Evolutionary conservation across 2,888 invertebrate genomes (phyloP), one percentile per base, ranked within the genome.

Genomic region (Spisula solida): DNA sequence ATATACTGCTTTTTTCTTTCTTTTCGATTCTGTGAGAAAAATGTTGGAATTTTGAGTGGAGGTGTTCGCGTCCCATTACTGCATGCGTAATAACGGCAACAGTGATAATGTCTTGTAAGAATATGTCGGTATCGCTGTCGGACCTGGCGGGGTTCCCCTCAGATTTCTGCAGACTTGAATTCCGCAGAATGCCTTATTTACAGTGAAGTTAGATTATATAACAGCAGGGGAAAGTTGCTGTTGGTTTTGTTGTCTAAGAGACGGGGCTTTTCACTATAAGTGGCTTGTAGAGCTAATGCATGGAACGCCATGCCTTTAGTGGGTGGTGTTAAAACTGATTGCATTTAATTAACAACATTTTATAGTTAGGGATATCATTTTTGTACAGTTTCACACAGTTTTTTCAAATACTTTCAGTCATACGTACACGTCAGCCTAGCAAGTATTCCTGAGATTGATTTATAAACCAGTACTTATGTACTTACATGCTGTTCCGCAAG

Each of bases 61-160:
- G 75, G 75, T 75, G 75, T 75, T 75, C 34, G 31, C 34, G 75
- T 31, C 75, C 31, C 75, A 75, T 31, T 31, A 31, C 25, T 6
- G 75, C 75, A 34, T 34, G 75, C 75, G 34, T 75, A 34, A 75
- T 75, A 75, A 75, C 75, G 75, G 75, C 34, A 75, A 75, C 31
- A n/a, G 85, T 56, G 79, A 79, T 85, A 85, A 85, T 85, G 85
- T 34, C 85, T 79, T 79, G 85, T 29, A 55, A 41, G 85, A 55
- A 34, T 41, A 34, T 10, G 79, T 34, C 18, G 31, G 55, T 29
- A 16, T 79, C 85, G 14, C 85, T 78, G 85, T 78, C 41, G n/a
- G 79, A 55, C 79, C 20, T 29, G 55, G 56, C 79, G n/a, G 56
- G 78, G 31, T 16, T 31, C 34, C 75, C 14, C 8, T 8, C 31